phyloP scores from a whole-genome alignment of 2,113 vertebrate species.

The Salvator merianae region DNA sequence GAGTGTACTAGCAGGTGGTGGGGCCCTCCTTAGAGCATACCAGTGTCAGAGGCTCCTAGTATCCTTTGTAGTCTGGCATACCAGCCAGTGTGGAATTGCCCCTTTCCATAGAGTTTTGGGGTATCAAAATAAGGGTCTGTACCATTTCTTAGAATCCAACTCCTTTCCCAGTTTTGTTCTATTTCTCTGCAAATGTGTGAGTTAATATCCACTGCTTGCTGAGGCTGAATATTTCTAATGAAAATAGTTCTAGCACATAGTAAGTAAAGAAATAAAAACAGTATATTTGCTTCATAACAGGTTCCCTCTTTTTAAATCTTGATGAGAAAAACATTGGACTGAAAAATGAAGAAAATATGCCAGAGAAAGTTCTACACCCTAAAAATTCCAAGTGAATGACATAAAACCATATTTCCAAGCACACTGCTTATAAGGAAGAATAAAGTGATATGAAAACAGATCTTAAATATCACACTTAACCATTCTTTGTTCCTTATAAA shows the following conservation, averaged over 20 bases:
- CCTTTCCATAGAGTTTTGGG: not conserved
- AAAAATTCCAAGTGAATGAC: constrained; percentile 47
- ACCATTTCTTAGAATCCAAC: not conserved
- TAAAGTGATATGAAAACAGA: constrained; percentile 1
- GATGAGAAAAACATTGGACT: constrained; percentile 41
- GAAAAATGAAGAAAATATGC: constrained; percentile 36
- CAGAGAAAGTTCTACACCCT: constrained; percentile 17
- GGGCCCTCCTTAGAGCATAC: no score
- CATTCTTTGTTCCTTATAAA: not conserved
- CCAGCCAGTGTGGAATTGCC: not conserved
- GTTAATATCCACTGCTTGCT: not conserved
- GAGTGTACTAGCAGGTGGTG: no score
- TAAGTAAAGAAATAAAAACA: constrained; percentile 4
- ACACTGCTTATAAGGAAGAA: not conserved
- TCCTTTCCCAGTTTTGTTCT: not conserved
- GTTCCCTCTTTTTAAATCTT: not conserved
- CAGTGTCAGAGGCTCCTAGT: no score
- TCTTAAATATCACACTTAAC: not conserved
- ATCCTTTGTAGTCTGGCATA: no score
- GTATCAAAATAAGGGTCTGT: not conserved
- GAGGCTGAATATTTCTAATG: not conserved
- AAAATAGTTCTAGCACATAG: not conserved
- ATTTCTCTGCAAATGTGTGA: not conserved
- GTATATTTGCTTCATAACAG: not conserved
- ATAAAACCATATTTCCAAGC: constrained; percentile 2